A percentile compares a stretch with the other conserved stretches of the same genome.
phyloP scores from a whole-genome alignment of 2,113 vertebrate genomes.

The Rhinolophus ferrumequinum region DNA sequence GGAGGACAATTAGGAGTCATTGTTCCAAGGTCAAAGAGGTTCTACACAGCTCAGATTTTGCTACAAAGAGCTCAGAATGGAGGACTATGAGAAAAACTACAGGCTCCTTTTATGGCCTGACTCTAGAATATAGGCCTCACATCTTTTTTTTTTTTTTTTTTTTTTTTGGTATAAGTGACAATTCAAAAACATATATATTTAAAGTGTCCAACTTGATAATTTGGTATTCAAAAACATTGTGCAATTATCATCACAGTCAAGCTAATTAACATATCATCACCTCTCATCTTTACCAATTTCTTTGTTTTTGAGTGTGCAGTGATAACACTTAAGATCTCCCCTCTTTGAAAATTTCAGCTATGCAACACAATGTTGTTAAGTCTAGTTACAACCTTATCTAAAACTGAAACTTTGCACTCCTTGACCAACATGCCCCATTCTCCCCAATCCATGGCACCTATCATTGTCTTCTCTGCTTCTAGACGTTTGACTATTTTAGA shows the following conservation, averaged over 20 bases:
- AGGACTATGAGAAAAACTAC: neutral
- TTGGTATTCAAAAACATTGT: neutral
- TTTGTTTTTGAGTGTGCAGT: neutral
- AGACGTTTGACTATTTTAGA: neutral
- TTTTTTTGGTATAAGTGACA: neutral
- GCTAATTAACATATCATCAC: neutral
- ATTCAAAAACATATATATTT: neutral
- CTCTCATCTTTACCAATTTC: neutral
- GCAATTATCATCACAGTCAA: neutral
- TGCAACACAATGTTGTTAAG: neutral
- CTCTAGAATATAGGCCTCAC: neutral
- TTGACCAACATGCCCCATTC: neutral
- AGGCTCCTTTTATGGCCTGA: neutral
- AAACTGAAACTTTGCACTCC: neutral
- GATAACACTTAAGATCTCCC: neutral
- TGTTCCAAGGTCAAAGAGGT: neutral
- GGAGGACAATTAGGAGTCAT: accelerated
- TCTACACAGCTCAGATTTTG: neutral
- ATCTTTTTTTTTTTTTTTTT: neutral
- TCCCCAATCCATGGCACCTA: neutral
- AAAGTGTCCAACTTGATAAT: neutral
- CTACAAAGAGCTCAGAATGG: neutral
- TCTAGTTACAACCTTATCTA: neutral
- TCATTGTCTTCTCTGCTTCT: neutral
- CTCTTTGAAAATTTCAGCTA: neutral